phyloP scores from a whole-genome alignment of 1,140 invertebrate genomes.

The Saxidomus purpurata region DNA sequence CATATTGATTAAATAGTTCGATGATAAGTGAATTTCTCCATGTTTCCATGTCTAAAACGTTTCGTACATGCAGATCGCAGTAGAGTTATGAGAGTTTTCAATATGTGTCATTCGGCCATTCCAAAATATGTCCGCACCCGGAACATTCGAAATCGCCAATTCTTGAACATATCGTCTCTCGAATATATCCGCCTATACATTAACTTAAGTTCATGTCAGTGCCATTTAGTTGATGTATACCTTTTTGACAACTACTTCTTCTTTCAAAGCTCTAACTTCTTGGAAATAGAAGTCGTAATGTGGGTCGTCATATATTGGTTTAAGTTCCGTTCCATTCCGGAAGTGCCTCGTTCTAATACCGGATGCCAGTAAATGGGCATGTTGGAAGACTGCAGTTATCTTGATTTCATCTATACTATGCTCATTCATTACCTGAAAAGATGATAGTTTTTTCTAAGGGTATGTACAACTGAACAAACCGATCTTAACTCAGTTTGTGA shows the following conservation, averaged over 20 bases:
- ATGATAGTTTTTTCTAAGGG: too few species aligned
- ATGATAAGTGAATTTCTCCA: too few species aligned
- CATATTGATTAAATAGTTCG: too few species aligned
- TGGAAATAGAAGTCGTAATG: conserved; percentile 73
- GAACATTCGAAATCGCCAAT: too few species aligned
- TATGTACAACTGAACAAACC: too few species aligned
- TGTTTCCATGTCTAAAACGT: neutral
- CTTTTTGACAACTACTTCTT: conserved; percentile 52
- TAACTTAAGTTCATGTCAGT: too few species aligned
- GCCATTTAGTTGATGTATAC: neutral
- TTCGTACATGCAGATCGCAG: neutral
- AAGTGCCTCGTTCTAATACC: conserved; percentile 63
- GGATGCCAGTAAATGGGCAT: conserved; percentile 66
- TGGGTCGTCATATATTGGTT: conserved; percentile 57
- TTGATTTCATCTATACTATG: conserved; percentile 51
- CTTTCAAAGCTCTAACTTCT: conserved; percentile 44
- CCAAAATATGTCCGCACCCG: too few species aligned
- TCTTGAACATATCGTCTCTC: too few species aligned
- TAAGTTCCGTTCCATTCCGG: conserved; percentile 68
- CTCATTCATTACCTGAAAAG: neutral
- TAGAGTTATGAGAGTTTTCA: neutral
- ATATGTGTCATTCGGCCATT: too few species aligned
- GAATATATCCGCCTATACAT: too few species aligned
- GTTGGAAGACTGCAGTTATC: conserved; percentile 59
- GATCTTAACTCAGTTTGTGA: too few species aligned